phyloP scores from a whole-genome alignment of 2,113 vertebrate species.

The Sinosuthora webbiana region DNA sequence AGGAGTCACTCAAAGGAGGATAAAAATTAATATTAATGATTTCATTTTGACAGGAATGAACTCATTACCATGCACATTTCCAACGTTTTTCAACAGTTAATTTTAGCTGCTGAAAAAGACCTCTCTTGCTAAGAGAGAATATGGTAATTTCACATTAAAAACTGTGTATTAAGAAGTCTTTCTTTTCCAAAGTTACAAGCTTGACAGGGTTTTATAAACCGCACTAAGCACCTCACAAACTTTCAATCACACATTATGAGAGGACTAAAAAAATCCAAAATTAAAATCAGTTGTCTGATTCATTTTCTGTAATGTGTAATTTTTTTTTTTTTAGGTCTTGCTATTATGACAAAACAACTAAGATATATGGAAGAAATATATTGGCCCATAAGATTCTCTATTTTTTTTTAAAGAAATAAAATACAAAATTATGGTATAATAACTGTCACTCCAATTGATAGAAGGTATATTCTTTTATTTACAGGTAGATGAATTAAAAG shows the following conservation, averaged over 20 bases:
- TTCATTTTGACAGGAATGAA: conserved; percentile 64
- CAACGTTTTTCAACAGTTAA: conserved; percentile 69
- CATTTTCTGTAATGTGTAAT: neutral
- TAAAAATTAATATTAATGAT: conserved; percentile 68
- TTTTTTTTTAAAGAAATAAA: neutral
- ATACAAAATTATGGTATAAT: neutral
- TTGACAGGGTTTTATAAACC: conserved; percentile 68
- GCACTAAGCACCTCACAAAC: conserved; percentile 49
- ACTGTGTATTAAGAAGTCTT: conserved; percentile 61
- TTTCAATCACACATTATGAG: conserved; percentile 57
- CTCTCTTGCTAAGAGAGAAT: conserved; percentile 59
- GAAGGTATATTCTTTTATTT: neutral
- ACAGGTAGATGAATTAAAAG: neutral
- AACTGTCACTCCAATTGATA: neutral
- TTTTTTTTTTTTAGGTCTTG: neutral
- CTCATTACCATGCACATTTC: conserved; percentile 64
- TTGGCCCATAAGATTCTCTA: neutral
- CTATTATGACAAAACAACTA: neutral
- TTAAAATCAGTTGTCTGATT: conserved; percentile 43
- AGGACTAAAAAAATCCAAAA: conserved; percentile 53
- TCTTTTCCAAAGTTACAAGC: conserved; percentile 64
- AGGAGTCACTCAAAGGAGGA: conserved; percentile 47
- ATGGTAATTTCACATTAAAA: conserved; percentile 68
- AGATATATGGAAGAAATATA: conserved; percentile 8
- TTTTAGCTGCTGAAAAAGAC: conserved; percentile 70